Evolutionary conservation across 2,888 invertebrate genomes (phyloP).

Genomic region (Tetanocera ferruginea): DNA sequence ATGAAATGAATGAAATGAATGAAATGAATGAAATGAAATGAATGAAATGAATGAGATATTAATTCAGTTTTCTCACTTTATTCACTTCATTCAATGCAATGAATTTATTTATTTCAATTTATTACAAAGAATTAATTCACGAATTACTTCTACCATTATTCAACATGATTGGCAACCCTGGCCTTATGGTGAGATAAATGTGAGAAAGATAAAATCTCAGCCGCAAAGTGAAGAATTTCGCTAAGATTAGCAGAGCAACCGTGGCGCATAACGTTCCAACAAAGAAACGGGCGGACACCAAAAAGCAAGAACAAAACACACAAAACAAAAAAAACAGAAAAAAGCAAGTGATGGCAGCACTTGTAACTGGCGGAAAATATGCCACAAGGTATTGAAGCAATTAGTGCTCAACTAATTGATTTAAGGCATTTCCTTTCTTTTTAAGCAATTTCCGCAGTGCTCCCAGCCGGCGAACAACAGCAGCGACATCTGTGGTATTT

Average conservation of each 20-base stretch:
- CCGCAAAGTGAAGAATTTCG: slow-evolving; percentile 34
- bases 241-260: slow-evolving; percentile 22
- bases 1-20: too few relatives aligned
- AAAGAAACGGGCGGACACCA: slow-evolving; percentile 7
- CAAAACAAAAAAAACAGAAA: neutral
- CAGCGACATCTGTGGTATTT: slow-evolving; percentile 53
- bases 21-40: too few relatives aligned
- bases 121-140: too few relatives aligned
- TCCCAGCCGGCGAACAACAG: slow-evolving; percentile 37
- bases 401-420: slow-evolving; percentile 70
- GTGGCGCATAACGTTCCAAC: neutral
- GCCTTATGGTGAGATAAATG: neutral
- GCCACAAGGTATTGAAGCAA: slow-evolving; percentile 69
- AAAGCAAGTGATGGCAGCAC: slow-evolving; percentile 18
- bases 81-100: too few relatives aligned
- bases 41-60: too few relatives aligned
- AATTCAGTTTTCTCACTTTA: too few relatives aligned
- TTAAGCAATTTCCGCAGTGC: slow-evolving; percentile 57
- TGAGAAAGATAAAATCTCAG: slow-evolving; percentile 30
- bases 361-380: slow-evolving; percentile 56
- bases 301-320: neutral
- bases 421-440: slow-evolving; percentile 70
- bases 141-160: too few relatives aligned
- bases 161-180: slow-evolving; percentile 2
- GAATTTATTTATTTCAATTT: too few relatives aligned